A percentile compares a stretch with the other conserved stretches of the same genome.
phyloP scores from a whole-genome alignment of 2,113 vertebrate genomes.

The Calidris pugnax region DNA sequence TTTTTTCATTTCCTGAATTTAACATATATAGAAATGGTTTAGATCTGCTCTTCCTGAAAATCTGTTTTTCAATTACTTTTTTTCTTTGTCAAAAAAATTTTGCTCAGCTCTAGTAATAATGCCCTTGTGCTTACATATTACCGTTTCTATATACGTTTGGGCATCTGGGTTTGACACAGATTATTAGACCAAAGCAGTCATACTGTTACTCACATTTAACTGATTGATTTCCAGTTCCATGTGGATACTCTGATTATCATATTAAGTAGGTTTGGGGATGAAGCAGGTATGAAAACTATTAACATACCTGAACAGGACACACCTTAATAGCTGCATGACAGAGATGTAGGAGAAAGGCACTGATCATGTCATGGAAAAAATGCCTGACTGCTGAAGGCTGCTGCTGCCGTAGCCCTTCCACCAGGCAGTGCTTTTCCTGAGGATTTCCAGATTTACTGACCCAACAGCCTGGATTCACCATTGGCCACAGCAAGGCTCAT shows the following conservation, averaged over 20 bases:
- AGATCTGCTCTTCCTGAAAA: neutral
- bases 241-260: neutral
- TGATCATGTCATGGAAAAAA: neutral
- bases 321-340: constrained; percentile 3
- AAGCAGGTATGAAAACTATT: constrained; percentile 3
- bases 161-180: constrained; percentile 19
- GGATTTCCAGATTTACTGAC: neutral
- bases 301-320: neutral
- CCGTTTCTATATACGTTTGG: neutral
- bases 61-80: neutral
- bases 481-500: neutral
- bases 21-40: neutral
- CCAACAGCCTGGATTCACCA: neutral
- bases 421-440: constrained; percentile 30
- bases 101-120: neutral
- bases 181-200: constrained; percentile 1
- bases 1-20: neutral
- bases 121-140: neutral
- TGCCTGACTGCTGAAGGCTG: constrained; percentile 5
- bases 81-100: neutral
- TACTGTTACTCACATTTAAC: neutral
- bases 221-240: neutral
- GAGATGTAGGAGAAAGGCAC: constrained; percentile 2
- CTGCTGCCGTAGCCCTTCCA: constrained; percentile 27
- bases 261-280: neutral